A percentile compares a stretch with the other conserved stretches of the same genome.
phyloP scores from a whole-genome alignment of 1,140 invertebrate genomes.

The Campoletis sonorensis region DNA sequence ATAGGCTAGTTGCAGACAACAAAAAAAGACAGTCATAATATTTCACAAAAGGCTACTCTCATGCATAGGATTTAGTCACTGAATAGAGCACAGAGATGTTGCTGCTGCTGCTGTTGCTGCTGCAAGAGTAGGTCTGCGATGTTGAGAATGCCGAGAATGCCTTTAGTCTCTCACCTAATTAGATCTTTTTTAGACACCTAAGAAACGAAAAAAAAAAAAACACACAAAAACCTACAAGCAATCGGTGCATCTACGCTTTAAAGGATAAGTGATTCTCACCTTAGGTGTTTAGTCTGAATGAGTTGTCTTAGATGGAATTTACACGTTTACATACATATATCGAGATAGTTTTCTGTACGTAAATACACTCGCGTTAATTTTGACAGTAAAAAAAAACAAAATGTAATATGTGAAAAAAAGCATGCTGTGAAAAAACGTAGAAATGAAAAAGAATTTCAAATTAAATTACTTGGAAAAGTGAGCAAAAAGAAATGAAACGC shows the following conservation, averaged over 20 bases:
- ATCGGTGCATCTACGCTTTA: conserved; percentile 20
- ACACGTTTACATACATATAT: background rate
- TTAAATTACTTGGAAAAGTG: background rate
- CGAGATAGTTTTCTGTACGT: background rate
- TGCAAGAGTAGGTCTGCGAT: conserved; percentile 60
- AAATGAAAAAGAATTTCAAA: too few species aligned
- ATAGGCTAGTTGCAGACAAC: too few species aligned
- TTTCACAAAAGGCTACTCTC: too few species aligned
- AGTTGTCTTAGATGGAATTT: conserved; percentile 40
- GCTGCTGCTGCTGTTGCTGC: background rate
- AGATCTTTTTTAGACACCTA: background rate
- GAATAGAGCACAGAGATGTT: too few species aligned
- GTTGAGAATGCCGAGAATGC: conserved; percentile 72
- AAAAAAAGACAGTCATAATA: too few species aligned
- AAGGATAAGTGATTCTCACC: conserved; percentile 23
- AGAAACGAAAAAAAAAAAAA: background rate
- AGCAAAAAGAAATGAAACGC: background rate
- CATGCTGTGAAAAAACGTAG: background rate
- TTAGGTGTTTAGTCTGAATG: conserved; percentile 27
- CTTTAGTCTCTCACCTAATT: conserved; percentile 61
- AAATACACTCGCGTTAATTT: background rate
- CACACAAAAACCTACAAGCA: background rate
- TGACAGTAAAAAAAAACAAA: background rate
- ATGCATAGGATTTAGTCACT: too few species aligned
- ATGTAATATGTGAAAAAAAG: background rate